Evolutionary conservation across 1,140 invertebrate genomes (phyloP), one percentile per base, ranked within the genome.

Genomic region (Brachionus koreanus): DNA sequence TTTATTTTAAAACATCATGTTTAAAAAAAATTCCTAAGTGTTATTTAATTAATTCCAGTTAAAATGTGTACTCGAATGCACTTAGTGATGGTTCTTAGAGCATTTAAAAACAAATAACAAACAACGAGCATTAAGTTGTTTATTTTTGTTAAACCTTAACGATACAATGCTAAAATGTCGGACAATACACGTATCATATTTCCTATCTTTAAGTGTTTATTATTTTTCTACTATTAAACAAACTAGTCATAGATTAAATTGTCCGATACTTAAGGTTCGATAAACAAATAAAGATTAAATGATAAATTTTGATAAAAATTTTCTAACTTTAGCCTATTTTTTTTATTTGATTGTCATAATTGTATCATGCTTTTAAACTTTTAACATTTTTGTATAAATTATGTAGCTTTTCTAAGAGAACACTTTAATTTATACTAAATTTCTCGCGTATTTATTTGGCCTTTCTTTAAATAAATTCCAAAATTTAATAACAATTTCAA

Each of bases 341-440:
- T 39, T 37, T 39, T 6, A 69, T 39, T 29, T 29, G 29, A 69
- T 74, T 74, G 13, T 39, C 69, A 74, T 74, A 25, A 19, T 74
- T 74, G 19, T 35, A 74, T 74, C 69, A 74, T 43, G 69, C 69
- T 74, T 74, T 74, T 74, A 74, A 74, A 74, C 69, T 74, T 74
- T 74, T 74, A 74, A 74, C 69, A 46, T 74, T 74, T 46, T 74
- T 43, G 69, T 74, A 74, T 74, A 43, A 74, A 74, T 74, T 46
- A 46, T 74, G 69, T 74, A 46, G 69, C 35, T 37, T 29, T 29
- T 29, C 10, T 39, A 39, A 33, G 19, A 37, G n/a, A 16, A 33
- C 37, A 33, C 19, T 35, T 69, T 39, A 9, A 7, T 69, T 19
- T 39, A 63, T 5, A 33, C n/a, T 9, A 65, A 33, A 33, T 33